These are phyloP conservation scores for Elephantulus edwardii DNA, from an alignment of 2,113 vertebrate genomes.

Conservation along the genomic window DNA sequence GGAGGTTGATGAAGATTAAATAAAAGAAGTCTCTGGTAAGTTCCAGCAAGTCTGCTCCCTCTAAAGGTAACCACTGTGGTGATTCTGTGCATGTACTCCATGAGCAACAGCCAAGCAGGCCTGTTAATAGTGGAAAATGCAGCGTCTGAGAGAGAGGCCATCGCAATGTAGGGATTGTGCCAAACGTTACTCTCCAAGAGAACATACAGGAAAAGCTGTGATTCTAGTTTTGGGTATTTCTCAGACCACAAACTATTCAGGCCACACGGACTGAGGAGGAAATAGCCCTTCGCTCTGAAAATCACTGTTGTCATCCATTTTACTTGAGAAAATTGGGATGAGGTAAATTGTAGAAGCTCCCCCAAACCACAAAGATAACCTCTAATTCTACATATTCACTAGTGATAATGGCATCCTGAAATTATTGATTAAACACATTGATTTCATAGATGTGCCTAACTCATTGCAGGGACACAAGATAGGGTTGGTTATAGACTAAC, in stretches of 20 bases:
- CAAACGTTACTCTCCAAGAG: neutral
- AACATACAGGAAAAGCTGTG: neutral
- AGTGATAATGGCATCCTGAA: neutral
- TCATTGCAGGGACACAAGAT: neutral
- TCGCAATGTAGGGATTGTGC: neutral
- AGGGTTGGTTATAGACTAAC: neutral
- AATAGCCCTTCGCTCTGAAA: neutral
- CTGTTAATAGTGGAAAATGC: neutral
- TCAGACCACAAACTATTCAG: neutral
- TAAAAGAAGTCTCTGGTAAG: neutral
- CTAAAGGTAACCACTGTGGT: neutral
- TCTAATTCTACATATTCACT: neutral
- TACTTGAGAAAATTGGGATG: neutral
- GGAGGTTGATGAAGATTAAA: neutral
- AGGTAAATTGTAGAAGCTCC: neutral
- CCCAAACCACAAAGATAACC: neutral
- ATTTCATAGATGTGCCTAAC: neutral
- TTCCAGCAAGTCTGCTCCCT: neutral
- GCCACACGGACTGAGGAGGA: neutral
- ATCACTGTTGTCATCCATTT: neutral
- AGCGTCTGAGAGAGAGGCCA: neutral
- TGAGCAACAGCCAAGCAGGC: neutral
- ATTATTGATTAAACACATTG: neutral
- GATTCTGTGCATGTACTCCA: neutral
- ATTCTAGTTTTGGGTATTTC: neutral